These are phyloP conservation scores for Crax fasciolata DNA, from an alignment of 2,797 vertebrate species.

Conservation along the genomic window DNA sequence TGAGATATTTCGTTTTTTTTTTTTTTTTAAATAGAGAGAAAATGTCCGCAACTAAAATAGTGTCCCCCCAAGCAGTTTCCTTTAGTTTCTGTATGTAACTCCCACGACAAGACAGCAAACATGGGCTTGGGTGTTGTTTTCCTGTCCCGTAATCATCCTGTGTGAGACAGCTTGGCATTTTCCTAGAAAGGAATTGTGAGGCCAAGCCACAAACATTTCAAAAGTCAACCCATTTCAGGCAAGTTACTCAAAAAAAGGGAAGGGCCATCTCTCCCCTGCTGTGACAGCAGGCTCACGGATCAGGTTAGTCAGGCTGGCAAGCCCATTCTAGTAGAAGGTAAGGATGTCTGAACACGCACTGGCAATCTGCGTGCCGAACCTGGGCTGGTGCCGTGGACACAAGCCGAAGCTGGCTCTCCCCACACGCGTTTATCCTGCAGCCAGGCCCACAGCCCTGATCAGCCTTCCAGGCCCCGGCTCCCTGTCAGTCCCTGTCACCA, in stretches of 20 bases:
- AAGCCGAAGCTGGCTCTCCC: background rate
- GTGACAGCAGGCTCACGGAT: background rate
- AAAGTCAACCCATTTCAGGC: background rate
- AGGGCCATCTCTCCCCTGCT: slow-evolving; percentile 8
- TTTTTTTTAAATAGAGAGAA: background rate
- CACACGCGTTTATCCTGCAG: background rate
- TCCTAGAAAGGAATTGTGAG: slow-evolving; percentile 29
- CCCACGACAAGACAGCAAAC: background rate
- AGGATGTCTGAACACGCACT: slow-evolving; percentile 40
- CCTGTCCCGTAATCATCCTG: background rate
- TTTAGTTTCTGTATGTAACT: background rate
- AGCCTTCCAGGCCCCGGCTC: background rate
- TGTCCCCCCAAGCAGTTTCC: background rate
- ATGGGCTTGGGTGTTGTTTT: background rate
- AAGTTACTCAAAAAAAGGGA: slow-evolving; percentile 5
- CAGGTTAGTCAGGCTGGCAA: slow-evolving; percentile 59
- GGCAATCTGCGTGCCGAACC: background rate
- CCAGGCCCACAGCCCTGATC: background rate
- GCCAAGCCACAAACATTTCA: slow-evolving; percentile 38
- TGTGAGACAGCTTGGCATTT: slow-evolving; percentile 30
- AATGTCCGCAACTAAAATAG: background rate
- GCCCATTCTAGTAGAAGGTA: slow-evolving; percentile 42
- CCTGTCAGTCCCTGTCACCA: accelerated
- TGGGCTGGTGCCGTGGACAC: background rate
- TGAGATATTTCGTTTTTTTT: background rate